Evolutionary conservation across 2,797 vertebrate species (phyloP).

Genomic region (Menidia menidia): DNA sequence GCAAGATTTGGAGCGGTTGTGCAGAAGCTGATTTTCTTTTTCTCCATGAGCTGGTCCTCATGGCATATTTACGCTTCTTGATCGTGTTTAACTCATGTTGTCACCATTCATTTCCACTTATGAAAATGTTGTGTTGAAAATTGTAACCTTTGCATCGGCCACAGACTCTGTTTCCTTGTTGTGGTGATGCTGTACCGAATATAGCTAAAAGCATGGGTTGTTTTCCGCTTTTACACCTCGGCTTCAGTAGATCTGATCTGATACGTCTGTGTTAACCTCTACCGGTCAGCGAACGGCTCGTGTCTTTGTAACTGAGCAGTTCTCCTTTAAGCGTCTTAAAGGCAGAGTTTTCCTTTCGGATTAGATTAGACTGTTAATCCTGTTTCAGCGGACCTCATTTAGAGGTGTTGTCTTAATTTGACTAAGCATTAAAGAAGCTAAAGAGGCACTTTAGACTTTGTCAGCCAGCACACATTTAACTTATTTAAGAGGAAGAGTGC

Average conservation of each 20-base stretch:
- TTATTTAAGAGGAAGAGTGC: conserved; percentile 42
- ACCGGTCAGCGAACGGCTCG: conserved; percentile 40
- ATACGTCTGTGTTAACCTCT: conserved; percentile 45
- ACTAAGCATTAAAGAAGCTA: conserved; percentile 48
- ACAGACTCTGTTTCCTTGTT: background rate
- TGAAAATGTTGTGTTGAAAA: too few species aligned
- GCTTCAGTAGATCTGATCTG: background rate
- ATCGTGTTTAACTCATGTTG: background rate
- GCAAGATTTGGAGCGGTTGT: background rate
- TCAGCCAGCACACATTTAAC: conserved; percentile 41
- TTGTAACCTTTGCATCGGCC: background rate
- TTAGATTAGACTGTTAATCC: conserved; percentile 67
- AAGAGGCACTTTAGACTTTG: conserved; percentile 18
- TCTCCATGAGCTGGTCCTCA: background rate
- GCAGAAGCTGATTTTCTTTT: background rate
- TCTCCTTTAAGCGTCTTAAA: conserved; percentile 59
- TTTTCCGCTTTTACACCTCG: conserved; percentile 20
- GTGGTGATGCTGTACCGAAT: background rate
- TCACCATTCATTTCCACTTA: too few species aligned
- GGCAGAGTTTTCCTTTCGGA: conserved; percentile 55
- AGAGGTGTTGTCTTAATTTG: conserved; percentile 62
- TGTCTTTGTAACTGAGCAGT: conserved; percentile 9
- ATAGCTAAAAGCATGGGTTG: too few species aligned
- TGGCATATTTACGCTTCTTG: background rate
- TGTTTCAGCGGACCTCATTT: conserved; percentile 46